Conservation (phyloP, 2,113 vertebrate species). For the Stictonetta naevosa region DNA sequence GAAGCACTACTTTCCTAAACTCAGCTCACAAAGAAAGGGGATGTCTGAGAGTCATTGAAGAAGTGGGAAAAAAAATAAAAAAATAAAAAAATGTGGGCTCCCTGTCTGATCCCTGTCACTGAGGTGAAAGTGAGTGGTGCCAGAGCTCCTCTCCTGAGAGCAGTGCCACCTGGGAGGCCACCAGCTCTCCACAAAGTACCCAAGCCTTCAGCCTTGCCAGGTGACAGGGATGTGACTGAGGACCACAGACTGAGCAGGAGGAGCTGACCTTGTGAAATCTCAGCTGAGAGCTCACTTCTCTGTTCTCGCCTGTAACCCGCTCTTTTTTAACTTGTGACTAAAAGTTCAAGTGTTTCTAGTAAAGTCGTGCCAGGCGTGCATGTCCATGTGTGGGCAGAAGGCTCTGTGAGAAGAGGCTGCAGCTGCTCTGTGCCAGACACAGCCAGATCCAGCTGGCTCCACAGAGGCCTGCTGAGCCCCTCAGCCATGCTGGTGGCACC, state of each 20-base stretch:
- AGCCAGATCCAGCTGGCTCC: rapidly evolving
- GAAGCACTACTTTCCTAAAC: neutral
- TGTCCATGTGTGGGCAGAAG: rapidly evolving
- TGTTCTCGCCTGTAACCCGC: rapidly evolving
- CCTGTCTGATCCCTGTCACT: neutral
- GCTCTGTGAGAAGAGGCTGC: rapidly evolving
- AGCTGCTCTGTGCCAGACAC: rapidly evolving
- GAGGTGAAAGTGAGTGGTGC: neutral
- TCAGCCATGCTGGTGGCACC: rapidly evolving
- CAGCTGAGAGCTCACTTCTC: neutral
- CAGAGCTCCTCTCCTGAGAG: neutral
- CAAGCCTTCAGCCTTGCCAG: neutral
- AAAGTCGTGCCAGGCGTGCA: rapidly evolving
- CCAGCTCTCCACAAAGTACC: neutral
- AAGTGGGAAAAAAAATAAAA: neutral
- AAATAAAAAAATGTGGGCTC: too few species aligned
- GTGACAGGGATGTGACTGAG: neutral
- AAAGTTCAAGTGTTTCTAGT: neutral
- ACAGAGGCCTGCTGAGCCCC: rapidly evolving
- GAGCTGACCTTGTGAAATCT: neutral
- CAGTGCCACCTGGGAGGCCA: neutral
- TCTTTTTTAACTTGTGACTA: neutral
- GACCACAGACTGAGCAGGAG: neutral
- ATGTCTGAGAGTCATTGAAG: neutral
- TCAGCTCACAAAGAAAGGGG: neutral